These are phyloP conservation scores for Burhinus bistriatus DNA, from an alignment of 2,113 vertebrate genomes.

Conservation along the genomic window DNA sequence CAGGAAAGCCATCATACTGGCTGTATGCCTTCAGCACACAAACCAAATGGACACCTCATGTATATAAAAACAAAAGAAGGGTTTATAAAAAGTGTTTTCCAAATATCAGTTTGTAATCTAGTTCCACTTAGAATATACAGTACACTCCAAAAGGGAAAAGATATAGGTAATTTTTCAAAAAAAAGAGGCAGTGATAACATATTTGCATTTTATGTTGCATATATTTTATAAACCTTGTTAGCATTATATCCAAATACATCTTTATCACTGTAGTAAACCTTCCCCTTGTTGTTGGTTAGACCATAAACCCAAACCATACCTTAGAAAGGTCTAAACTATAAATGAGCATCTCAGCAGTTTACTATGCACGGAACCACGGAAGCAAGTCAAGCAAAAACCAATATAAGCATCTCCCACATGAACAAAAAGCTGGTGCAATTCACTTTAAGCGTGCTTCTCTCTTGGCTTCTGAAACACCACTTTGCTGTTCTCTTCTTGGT, in stretches of 20 bases:
- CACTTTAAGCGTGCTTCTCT: neutral
- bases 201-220: neutral
- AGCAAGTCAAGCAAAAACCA: slow-evolving; percentile 17
- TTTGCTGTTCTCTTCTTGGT: neutral
- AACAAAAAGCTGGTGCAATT: slow-evolving; percentile 3
- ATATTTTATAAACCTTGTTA: neutral
- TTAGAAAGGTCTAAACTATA: neutral
- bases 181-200: neutral
- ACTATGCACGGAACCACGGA: neutral
- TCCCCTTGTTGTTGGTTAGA: neutral
- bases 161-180: neutral
- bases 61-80: neutral
- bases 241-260: neutral
- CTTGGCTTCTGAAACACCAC: neutral
- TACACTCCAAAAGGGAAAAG: neutral
- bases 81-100: neutral
- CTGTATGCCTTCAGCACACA: neutral
- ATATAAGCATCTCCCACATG: neutral
- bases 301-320: neutral
- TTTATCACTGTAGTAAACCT: neutral
- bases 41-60: neutral
- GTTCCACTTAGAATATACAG: neutral
- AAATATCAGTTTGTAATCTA: neutral
- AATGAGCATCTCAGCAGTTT: neutral
- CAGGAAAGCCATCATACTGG: neutral